Evolutionary conservation across 2,797 vertebrate genomes (phyloP).

Genomic region (Fistularia tabacaria): DNA sequence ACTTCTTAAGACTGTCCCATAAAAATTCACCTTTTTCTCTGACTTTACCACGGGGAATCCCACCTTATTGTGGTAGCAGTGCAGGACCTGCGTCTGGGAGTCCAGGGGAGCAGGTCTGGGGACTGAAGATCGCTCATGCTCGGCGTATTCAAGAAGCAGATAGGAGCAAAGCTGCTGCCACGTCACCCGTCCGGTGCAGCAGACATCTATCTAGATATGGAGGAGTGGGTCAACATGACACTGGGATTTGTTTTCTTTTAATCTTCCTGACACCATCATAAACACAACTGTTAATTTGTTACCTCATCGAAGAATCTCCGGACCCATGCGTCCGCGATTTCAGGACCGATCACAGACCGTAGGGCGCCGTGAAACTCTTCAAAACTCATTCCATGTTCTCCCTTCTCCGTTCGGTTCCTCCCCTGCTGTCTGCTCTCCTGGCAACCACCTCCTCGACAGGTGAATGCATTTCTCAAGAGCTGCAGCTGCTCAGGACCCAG

Average conservation of each 20-base stretch:
- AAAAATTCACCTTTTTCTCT: too few species aligned
- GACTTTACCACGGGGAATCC: not conserved
- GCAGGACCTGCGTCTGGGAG: constrained; percentile 41
- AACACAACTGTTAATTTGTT: not conserved
- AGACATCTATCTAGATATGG: constrained; percentile 52
- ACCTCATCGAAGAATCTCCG: constrained; percentile 68
- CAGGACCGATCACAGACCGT: constrained; percentile 41
- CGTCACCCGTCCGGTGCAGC: constrained; percentile 39
- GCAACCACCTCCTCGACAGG: constrained; percentile 4
- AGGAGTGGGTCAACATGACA: too few species aligned
- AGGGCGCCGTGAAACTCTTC: constrained; percentile 59
- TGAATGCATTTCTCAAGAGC: constrained; percentile 50
- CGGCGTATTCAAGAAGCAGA: constrained; percentile 61
- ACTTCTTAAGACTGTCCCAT: too few species aligned
- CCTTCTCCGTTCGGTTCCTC: constrained; percentile 4
- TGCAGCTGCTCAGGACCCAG: constrained; percentile 51
- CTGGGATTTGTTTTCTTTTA: too few species aligned
- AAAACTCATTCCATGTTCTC: constrained; percentile 33
- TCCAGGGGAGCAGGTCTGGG: constrained; percentile 43
- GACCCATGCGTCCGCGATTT: constrained; percentile 35
- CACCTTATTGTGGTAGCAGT: constrained; percentile 63
- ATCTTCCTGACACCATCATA: too few species aligned
- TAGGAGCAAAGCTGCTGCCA: constrained; percentile 65
- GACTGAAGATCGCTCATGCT: constrained; percentile 36
- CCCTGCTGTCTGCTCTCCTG: not conserved